Evolutionary conservation across 1,140 invertebrate genomes (phyloP).

Genomic region (Littorina saxatilis): DNA sequence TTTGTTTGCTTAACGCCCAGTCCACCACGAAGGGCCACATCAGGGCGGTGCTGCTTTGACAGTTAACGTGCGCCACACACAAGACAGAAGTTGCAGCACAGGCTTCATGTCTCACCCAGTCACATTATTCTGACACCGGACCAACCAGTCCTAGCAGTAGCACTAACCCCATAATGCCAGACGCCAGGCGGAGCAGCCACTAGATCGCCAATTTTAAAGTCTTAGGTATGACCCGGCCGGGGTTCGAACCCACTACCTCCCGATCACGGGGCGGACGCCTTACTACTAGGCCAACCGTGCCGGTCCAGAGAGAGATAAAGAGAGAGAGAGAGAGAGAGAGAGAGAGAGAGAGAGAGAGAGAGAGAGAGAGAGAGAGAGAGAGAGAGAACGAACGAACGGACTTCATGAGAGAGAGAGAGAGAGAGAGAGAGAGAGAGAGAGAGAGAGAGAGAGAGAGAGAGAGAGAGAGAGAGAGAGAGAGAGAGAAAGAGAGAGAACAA

Average conservation of each 20-base stretch:
- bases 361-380: slow-evolving; percentile 34
- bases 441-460: slow-evolving; percentile 37
- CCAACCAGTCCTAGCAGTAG: too few relatives aligned
- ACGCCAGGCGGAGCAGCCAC: too few relatives aligned
- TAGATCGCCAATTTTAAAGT: not conserved
- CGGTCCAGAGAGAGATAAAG: slow-evolving; percentile 38
- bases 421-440: not conserved
- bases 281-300: too few relatives aligned
- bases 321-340: not conserved
- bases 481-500: not conserved
- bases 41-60: too few relatives aligned
- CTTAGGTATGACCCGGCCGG: not conserved
- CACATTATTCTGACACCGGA: too few relatives aligned
- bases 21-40: too few relatives aligned
- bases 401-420: slow-evolving; percentile 3
- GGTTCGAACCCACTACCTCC: too few relatives aligned
- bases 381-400: not conserved
- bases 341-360: slow-evolving; percentile 42
- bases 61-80: too few relatives aligned
- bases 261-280: too few relatives aligned
- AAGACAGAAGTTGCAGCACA: too few relatives aligned
- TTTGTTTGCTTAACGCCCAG: too few relatives aligned
- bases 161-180: not conserved
- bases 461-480: not conserved
- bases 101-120: too few relatives aligned